Evolutionary conservation across 2,888 invertebrate species (phyloP), one percentile per base, ranked within the genome.

Genomic region (Halictus ligatus): DNA sequence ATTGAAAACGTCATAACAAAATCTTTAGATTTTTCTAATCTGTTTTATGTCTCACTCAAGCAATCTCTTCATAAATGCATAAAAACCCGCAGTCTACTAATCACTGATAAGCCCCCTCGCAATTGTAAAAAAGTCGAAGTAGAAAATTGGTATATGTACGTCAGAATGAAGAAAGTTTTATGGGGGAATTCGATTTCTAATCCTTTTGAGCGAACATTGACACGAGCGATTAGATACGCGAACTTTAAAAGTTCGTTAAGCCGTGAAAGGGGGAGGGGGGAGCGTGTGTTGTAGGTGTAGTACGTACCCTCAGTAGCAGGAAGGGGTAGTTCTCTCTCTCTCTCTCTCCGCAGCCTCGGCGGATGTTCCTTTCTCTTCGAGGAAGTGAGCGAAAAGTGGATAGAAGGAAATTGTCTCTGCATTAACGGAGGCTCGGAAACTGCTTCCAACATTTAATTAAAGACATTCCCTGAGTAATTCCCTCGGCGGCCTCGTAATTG

Each of bases 361-460:
- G 92, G 91, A 93, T 92, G 92, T 93, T 91, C 90, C 92, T 91
- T 92, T 92, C 92, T 92, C 89, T 91, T 91, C 89, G 72, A 29
- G 85, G 78, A 80, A 83, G 86, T 78, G 89, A 91, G 92, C 92
- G 92, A 91, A 93, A 94, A 94, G 93, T 93, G 92, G 93, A 94
- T 93, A 90, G 93, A 93, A 94, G 94, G 93, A 95, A 94, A 95
- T 95, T 94, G 94, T 95, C 94, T 94, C 94, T 93, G 93, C 94
- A 94, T 94, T 94, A 94, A 93, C 94, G 92, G 92, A 93, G 93
- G 93, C 93, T 93, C 92, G 93, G 93, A 94, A 94, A 92, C 94
- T 94, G 94, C 93, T 94, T 92, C 93, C 93, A 94, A 94, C 94
- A 94, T 94, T 94, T 94, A 94, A 94, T 94, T 94, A 94, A 94